Evolutionary conservation across 2,113 vertebrate species (phyloP), one percentile per base, ranked within the genome.

Genomic region (Tapirus terrestris): DNA sequence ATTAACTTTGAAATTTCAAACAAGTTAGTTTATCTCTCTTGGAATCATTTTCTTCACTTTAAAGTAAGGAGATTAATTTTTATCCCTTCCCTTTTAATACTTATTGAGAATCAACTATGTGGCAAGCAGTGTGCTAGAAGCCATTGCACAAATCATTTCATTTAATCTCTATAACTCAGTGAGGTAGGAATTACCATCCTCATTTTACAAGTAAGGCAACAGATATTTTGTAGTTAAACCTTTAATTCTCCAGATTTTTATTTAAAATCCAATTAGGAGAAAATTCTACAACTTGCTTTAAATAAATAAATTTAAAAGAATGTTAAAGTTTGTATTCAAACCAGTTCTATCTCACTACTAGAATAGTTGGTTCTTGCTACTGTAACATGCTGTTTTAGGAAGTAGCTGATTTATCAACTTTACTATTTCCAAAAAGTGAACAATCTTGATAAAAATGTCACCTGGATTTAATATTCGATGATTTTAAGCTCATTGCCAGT

Each of bases 211-310:
- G 12, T 76, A 82, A 92, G 33, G 18, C 6, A 75, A 89, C 63
- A 88, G n/a, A 17, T 27, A 79, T 94, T 85, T 92, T 81, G 4
- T 29, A 68, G 3, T 80, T 60, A 39, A 83, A 20, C 73, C 14
- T 89, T 92, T 65, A 92, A 81, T 27, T 94, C 58, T 89, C 39
- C 7, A 86, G 51, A 5, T 33, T 81, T 85, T 95, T 45, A 73
- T 53, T 83, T 89, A 70, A 89, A 88, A 86, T 14, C 8, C 21
- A 70, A 12, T 48, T 80, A 73, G n/a, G 4, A 68, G 68, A 45
- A 27, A 53, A 21, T 39, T 56, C 7, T 68, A 88, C 17, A 67
- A 75, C n/a, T 72, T 77, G 20, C 29, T 97, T 90, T 67, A 18
- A 85, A 45, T 68, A 84, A 79, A 36, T 86, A 45, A 67, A 81